Conservation (phyloP, 64 coral and sea anemone genomes). For the Orbicella faveolata region DNA sequence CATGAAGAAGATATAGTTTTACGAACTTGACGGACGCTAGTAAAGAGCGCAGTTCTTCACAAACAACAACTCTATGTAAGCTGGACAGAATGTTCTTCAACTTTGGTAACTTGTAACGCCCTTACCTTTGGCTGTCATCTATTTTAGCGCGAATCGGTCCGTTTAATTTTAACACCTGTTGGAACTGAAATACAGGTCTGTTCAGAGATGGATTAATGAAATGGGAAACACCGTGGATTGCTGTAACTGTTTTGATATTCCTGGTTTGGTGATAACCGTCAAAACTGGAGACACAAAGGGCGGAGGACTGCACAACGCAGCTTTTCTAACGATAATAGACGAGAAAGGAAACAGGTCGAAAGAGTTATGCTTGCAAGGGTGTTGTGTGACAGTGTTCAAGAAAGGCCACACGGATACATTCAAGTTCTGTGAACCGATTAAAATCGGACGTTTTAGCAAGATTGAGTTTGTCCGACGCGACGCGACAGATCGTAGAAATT, state of each 20-base stretch:
- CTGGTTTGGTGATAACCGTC: constrained; percentile 69
- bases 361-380: constrained; percentile 70
- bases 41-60: not conserved
- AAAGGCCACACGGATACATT: constrained; percentile 85
- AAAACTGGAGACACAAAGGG: constrained; percentile 91
- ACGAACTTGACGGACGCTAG: constrained; percentile 3
- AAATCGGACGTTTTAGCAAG: constrained; percentile 67
- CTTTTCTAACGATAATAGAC: constrained; percentile 81
- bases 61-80: not conserved
- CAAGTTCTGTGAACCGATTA: constrained; percentile 44
- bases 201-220: not conserved
- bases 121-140: not conserved
- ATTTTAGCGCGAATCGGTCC: not conserved
- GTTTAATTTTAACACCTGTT: constrained; percentile 15
- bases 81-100: not conserved
- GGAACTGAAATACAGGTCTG: not conserved
- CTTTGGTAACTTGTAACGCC: not conserved
- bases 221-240: constrained; percentile 87
- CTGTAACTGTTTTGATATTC: constrained; percentile 66
- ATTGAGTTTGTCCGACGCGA: constrained; percentile 70
- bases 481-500: constrained; percentile 49
- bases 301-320: constrained; percentile 69
- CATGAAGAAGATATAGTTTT: not conserved
- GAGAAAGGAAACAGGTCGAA: constrained; percentile 64
- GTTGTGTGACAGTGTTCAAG: constrained; percentile 87